A percentile compares a stretch with the other conserved stretches of the same genome.
Conservation (phyloP, 2,888 invertebrate species). For the Brenthis daphne region DNA sequence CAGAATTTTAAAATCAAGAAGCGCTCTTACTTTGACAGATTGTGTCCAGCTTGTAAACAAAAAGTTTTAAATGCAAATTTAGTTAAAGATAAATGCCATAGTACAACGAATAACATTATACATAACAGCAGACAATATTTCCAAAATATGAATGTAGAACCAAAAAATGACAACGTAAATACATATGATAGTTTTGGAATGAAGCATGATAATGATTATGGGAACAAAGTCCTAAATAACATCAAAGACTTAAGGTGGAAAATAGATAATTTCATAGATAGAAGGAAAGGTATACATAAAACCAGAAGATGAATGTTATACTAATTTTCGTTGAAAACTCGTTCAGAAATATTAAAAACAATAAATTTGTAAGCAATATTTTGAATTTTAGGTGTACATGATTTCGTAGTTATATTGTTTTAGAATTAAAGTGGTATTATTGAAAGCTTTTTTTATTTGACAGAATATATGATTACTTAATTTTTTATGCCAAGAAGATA, state of each 20-base stretch:
- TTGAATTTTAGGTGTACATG: slow-evolving; percentile 32
- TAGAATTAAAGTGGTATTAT: slow-evolving; percentile 14
- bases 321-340: slow-evolving; percentile 1
- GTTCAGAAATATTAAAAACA: background rate
- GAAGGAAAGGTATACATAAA: background rate
- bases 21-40: slow-evolving; percentile 36
- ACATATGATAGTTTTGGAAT: slow-evolving; percentile 6
- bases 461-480: background rate
- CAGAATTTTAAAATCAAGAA: slow-evolving; percentile 35
- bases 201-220: slow-evolving; percentile 12
- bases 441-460: background rate
- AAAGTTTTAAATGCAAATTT: slow-evolving; percentile 29
- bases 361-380: slow-evolving; percentile 27
- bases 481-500: background rate
- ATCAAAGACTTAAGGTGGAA: slow-evolving; percentile 1
- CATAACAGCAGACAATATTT: slow-evolving; percentile 41
- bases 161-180: background rate
- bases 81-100: slow-evolving; percentile 13
- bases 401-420: slow-evolving; percentile 29
- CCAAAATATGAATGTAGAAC: slow-evolving; percentile 18
- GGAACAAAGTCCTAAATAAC: too few relatives aligned
- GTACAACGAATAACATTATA: slow-evolving; percentile 23
- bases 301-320: slow-evolving; percentile 32
- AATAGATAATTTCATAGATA: slow-evolving; percentile 15
- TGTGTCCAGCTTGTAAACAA: slow-evolving; percentile 38